Evolutionary conservation across 2,797 vertebrate species (phyloP).

Genomic region (Neosalanx taihuensis): DNA sequence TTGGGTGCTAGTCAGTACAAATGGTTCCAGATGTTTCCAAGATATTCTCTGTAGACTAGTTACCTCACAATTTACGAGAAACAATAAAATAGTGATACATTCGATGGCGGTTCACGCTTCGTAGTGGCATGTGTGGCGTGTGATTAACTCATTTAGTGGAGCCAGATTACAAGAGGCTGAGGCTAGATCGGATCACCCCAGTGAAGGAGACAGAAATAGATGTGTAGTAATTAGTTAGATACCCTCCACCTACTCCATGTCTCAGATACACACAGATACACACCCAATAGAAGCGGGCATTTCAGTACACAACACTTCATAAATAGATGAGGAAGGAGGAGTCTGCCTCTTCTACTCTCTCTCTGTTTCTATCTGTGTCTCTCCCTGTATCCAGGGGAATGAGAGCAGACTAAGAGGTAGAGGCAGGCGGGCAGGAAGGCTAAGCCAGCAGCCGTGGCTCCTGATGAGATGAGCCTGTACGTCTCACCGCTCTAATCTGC

Average conservation of each 20-base stretch:
- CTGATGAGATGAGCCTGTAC: slow-evolving; percentile 60
- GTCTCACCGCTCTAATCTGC: slow-evolving; percentile 60
- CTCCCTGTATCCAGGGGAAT: slow-evolving; percentile 20
- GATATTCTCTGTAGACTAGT: too few species aligned
- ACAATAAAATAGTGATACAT: neutral
- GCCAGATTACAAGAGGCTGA: slow-evolving; percentile 1
- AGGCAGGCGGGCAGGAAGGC: slow-evolving; percentile 19
- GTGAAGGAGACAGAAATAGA: neutral
- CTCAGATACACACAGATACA: too few species aligned
- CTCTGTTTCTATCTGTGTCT: neutral
- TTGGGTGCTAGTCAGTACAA: too few species aligned
- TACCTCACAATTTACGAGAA: too few species aligned
- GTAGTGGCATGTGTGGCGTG: neutral
- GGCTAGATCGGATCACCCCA: neutral
- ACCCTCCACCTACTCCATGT: neutral
- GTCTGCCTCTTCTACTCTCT: slow-evolving; percentile 15
- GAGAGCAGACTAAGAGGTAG: slow-evolving; percentile 21
- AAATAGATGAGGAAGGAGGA: slow-evolving; percentile 21
- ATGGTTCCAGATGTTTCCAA: too few species aligned
- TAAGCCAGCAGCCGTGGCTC: slow-evolving; percentile 50
- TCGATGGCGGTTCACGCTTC: neutral
- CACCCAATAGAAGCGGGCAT: neutral
- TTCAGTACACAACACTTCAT: neutral
- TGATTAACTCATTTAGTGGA: neutral
- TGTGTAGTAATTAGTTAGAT: neutral